Evolutionary conservation across 2,797 vertebrate genomes (phyloP), one percentile per base, ranked within the genome.

Genomic region (Orientallactaga sibirica): DNA sequence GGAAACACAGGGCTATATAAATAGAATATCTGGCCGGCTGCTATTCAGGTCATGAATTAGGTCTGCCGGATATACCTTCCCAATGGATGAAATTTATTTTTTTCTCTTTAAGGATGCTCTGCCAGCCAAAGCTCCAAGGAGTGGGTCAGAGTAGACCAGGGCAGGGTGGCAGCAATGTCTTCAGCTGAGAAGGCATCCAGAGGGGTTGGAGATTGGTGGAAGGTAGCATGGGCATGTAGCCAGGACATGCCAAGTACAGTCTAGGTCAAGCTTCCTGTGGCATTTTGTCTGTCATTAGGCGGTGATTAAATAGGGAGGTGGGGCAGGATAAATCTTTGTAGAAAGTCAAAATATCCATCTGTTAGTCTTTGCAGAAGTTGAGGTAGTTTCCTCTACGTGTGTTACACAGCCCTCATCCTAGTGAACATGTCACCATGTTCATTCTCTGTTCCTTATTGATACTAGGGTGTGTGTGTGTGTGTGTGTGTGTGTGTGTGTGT

Each of bases 31-130:
- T n/a, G 27, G 67, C 15, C 48, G 24, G 66, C 43, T 29, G 62
- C 29, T 29, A 33, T 3, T 77, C 3, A 7, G 7, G 24, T 70
- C 18, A 3, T 18, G 18, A 18, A 16, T 79, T 48, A 55, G 20
- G 37, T 20, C 83, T 24, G 25, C 12, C 19, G 61, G 71, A 71
- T 14, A 12, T 4, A n/a, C 37, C 5, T n/a, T 29, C 15, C 48
- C 41, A 29, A 33, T 24, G 33, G 15, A 19, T 0, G 12, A 52
- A 2, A 2, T 0, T 9, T 18, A 33, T 61, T 52, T 0, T 22
- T 41, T 62, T 33, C 27, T 27, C 6, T 61, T 74, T 77, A 22
- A 52, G 1, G 37, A 10, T 62, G 82, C 67, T 1, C 37, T 0
- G n/a, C 37, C 43, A 7, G 2, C 55, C 22, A 10, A 4, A 18